A percentile compares a stretch with the other conserved stretches of the same genome.
phyloP scores from a whole-genome alignment of 2,113 vertebrate genomes.

The Pseudopodoces humilis region DNA sequence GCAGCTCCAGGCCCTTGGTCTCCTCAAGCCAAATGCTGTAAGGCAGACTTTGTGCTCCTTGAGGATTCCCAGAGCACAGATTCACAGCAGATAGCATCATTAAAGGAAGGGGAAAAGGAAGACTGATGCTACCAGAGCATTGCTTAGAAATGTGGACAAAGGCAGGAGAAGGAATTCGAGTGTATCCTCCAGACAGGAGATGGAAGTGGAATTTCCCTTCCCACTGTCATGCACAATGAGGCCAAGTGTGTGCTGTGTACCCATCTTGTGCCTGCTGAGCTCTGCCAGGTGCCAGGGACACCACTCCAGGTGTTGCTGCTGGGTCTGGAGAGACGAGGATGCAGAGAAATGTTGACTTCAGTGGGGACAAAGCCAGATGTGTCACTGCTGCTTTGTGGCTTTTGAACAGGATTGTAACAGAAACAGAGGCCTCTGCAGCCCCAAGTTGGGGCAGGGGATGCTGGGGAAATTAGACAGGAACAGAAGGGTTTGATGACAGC shows the following conservation, averaged over 20 bases:
- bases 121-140: neutral
- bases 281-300: neutral
- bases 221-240: neutral
- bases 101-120: slow-evolving; percentile 37
- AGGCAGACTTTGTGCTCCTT: neutral
- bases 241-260: neutral
- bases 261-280: neutral
- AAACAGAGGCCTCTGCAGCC: neutral
- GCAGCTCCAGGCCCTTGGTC: neutral
- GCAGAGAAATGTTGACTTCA: neutral
- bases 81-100: neutral
- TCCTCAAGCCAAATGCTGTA: neutral
- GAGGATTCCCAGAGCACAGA: neutral
- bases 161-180: neutral
- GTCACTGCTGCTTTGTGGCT: neutral
- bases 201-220: slow-evolving; percentile 22
- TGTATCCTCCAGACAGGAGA: neutral
- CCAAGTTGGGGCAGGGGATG: neutral
- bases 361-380: neutral
- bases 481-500: neutral
- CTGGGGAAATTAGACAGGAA: neutral
- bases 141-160: neutral
- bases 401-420: neutral
- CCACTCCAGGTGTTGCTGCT: neutral
- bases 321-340: neutral